Base-by-base conservation (phyloP, 2,113 vertebrate genomes). In the Camelus dromedarius region DNA sequence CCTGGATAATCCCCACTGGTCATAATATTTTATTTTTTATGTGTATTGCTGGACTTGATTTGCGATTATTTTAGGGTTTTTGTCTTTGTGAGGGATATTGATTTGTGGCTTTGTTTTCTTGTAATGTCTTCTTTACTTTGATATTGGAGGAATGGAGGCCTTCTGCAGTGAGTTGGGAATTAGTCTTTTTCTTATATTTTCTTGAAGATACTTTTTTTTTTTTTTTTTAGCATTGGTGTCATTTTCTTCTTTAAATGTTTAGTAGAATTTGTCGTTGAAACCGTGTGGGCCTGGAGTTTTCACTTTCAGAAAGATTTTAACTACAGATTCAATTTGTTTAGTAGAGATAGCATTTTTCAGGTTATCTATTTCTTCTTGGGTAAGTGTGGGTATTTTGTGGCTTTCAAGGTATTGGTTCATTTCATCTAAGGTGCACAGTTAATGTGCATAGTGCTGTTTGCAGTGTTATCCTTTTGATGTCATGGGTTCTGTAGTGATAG, bases 1-100 rank as follows among this genome's bases (percentile, higher is more conserved):
- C 30, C 60, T 12, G 35, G 22, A n/a, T 73, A 75, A 89, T 56
- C 3, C 20, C 20, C 62, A 35, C 24, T 89, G 67, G 22, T 94
- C 73, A 38, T 80, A 15, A 54, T 52, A 14, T 32, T 26, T 77
- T 77, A 69, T 91, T 60, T 58, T 69, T 20, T 79, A n/a, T 80
- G 20, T 64, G 28, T n/a, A 62, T 42, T 84, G n/a, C 42, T 84
- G n/a, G 75, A 73, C 54, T 86, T 80, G 35, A 80, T 92, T 95
- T 82, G 30, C 14, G 76, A 69, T 42, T 89, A 69, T 8, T 76
- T 56, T 38, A 84, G 32, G 30, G 84, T 48, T 90, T 84, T 70
- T 79, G 19, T 52, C 9, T 69, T 77, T 69, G 52, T 85, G 46
- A 88, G 35, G 42, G 46, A 88, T 72, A 32, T 42, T 64, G 52